Evolutionary conservation across 2,113 vertebrate species (phyloP).

Genomic region (Sebastes schlegelii): DNA sequence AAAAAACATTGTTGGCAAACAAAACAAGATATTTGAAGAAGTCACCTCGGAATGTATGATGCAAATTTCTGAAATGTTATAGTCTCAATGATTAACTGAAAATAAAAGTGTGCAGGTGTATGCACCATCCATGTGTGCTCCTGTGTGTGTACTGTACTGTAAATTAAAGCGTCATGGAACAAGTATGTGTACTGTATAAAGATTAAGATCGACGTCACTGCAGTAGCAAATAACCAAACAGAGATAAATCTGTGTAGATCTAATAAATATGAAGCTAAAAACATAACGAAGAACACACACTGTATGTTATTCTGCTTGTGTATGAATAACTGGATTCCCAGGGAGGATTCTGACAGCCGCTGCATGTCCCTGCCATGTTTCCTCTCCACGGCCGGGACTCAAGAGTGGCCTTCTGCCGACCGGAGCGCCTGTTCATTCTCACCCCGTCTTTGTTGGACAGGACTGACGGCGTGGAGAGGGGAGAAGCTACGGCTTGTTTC

Average conservation of each 20-base stretch:
- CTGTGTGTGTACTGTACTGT: background rate
- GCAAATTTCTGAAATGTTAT: too few species aligned
- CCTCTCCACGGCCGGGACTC: conserved; percentile 39
- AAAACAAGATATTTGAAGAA: too few species aligned
- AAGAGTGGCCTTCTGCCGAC: conserved; percentile 29
- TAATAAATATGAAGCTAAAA: conserved; percentile 11
- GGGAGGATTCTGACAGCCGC: conserved; percentile 24
- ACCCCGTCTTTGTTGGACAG: conserved; percentile 54
- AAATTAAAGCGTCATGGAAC: background rate
- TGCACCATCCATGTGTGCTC: background rate
- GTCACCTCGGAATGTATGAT: too few species aligned
- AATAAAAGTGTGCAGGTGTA: background rate
- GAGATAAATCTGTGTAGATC: conserved; percentile 13
- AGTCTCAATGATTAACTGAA: background rate
- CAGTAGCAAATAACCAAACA: conserved; percentile 8
- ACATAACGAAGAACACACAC: background rate
- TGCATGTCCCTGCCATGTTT: conserved; percentile 54
- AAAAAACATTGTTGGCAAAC: too few species aligned
- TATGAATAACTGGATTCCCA: conserved; percentile 14
- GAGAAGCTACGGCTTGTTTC: conserved; percentile 58
- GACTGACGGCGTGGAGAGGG: conserved; percentile 26
- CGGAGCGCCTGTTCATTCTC: conserved; percentile 55
- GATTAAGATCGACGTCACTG: background rate
- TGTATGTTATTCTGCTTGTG: background rate
- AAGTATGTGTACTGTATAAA: background rate